Evolutionary conservation across 2,113 vertebrate species (phyloP).

Genomic region (Siniperca knerii): DNA sequence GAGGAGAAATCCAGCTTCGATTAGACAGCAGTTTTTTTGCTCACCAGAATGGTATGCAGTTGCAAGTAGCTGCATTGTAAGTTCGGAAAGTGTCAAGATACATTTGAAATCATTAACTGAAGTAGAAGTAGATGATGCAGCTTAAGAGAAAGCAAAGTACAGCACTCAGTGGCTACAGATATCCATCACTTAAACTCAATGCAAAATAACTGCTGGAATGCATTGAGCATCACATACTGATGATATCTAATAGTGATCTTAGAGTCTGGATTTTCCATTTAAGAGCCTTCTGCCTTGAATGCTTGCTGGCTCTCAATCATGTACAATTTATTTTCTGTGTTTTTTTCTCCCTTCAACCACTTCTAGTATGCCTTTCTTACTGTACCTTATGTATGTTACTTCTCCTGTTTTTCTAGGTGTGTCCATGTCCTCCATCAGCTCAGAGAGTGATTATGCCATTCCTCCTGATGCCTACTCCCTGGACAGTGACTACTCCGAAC

Average conservation of each 20-base stretch:
- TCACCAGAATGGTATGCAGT: not conserved
- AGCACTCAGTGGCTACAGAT: not conserved
- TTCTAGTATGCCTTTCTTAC: not conserved
- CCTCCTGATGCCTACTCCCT: constrained; percentile 91
- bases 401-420: constrained; percentile 80
- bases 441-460: constrained; percentile 92
- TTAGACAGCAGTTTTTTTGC: not conserved
- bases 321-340: not conserved
- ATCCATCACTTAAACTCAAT: not conserved
- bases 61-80: not conserved
- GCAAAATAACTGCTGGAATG: not conserved
- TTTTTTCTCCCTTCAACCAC: not conserved
- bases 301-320: not conserved
- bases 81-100: not conserved
- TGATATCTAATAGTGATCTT: not conserved
- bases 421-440: constrained; percentile 93
- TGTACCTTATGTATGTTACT: not conserved
- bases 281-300: not conserved
- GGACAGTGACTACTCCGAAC: constrained; percentile 92
- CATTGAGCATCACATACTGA: not conserved
- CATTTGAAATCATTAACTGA: constrained; percentile 5
- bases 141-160: not conserved
- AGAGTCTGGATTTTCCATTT: constrained; percentile 22
- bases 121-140: not conserved
- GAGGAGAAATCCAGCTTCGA: not conserved